phyloP scores from a whole-genome alignment of 2,888 invertebrate species.

The Xestoiulus laeticollis region DNA sequence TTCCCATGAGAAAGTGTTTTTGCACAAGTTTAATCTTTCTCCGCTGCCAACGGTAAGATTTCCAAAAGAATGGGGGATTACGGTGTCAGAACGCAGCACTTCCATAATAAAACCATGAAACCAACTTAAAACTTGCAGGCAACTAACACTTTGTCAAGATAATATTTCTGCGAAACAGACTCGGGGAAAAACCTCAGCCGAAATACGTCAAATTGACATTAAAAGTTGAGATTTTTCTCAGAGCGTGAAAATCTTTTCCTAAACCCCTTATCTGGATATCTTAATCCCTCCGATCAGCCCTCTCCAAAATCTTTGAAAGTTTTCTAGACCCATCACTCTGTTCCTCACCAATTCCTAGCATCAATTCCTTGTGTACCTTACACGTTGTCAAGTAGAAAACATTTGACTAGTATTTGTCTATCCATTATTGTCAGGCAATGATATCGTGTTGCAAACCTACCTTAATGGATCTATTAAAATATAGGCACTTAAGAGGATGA shows the following conservation, averaged over 20 bases:
- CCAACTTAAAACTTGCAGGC: not conserved
- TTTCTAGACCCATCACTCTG: not conserved
- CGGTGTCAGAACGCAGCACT: not conserved
- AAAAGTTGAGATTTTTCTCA: not conserved
- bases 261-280: not conserved
- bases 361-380: not conserved
- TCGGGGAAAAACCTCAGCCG: not conserved
- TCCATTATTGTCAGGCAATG: not conserved
- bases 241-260: not conserved
- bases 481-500: not conserved
- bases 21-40: not conserved
- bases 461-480: slow-evolving; percentile 20
- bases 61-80: not conserved
- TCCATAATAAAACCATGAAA: slow-evolving; percentile 6
- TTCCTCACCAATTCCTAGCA: not conserved
- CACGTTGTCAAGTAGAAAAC: not conserved
- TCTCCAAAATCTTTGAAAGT: not conserved
- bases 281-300: not conserved
- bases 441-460: not conserved
- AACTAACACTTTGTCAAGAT: slow-evolving; percentile 13
- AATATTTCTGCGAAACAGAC: not conserved
- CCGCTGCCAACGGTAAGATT: not conserved
- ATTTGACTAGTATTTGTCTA: slow-evolving; percentile 8
- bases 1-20: not conserved
- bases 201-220: not conserved